Evolutionary conservation across 2,797 vertebrate species (phyloP).

Genomic region (Streptopelia turtur): DNA sequence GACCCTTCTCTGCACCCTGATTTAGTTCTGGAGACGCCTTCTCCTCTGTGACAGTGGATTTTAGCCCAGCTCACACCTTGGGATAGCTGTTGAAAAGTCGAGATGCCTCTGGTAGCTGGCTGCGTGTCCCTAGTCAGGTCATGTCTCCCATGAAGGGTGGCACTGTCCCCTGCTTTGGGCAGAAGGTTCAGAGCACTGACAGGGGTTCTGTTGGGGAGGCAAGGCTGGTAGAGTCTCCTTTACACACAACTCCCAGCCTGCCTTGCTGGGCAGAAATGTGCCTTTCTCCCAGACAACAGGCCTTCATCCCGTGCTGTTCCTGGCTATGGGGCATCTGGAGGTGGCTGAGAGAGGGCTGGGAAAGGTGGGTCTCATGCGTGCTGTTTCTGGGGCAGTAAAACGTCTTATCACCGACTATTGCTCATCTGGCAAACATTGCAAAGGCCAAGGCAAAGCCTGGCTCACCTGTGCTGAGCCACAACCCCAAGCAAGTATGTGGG

Average conservation of each 20-base stretch:
- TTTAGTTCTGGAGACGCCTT: neutral
- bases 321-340: neutral
- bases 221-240: neutral
- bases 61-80: neutral
- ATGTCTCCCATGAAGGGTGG: neutral
- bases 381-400: neutral
- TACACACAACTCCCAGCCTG: neutral
- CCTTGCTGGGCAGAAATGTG: neutral
- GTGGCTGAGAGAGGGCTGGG: neutral
- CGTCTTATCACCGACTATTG: neutral
- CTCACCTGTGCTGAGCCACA: neutral
- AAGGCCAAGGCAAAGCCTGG: neutral
- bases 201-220: neutral
- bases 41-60: neutral
- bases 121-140: neutral
- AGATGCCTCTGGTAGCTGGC: neutral
- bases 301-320: neutral
- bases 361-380: neutral
- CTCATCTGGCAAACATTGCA: slow-evolving; percentile 11
- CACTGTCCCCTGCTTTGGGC: neutral
- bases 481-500: neutral
- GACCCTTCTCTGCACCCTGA: neutral
- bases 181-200: neutral
- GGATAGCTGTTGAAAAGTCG: neutral
- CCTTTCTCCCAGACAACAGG: neutral